Percentiles rank a stretch among this genome's conserved stretches.
phyloP scores from a whole-genome alignment of 2,888 invertebrate species.

The Sisyra terminalis region DNA sequence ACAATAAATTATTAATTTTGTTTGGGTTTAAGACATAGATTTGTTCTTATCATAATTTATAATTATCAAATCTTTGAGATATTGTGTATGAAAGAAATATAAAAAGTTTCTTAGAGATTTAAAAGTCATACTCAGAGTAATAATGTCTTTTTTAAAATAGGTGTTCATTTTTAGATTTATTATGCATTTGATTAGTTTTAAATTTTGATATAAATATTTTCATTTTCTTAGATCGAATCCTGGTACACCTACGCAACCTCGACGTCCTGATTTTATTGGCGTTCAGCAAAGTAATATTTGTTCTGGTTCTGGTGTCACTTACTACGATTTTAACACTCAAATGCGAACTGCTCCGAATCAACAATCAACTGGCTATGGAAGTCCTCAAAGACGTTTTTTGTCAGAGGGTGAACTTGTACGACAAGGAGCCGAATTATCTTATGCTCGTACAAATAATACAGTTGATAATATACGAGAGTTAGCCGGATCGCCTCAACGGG shows the following conservation, averaged over 20 bases:
- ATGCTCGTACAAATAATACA: slow-evolving; percentile 54
- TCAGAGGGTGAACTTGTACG: slow-evolving; percentile 69
- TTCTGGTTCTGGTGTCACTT: slow-evolving; percentile 16
- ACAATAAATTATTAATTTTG: no score
- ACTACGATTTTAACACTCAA: slow-evolving; percentile 24
- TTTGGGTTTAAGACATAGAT: no score
- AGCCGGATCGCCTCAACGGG: slow-evolving; percentile 73
- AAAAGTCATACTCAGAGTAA: no score
- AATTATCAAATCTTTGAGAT: no score
- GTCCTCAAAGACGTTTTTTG: slow-evolving; percentile 62
- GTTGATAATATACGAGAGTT: slow-evolving; percentile 78
- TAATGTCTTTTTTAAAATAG: no score
- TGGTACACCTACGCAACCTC: slow-evolving; percentile 78
- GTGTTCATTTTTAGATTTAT: no score
- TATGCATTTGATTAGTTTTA: neutral
- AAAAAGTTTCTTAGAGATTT: no score
- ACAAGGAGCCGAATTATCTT: slow-evolving; percentile 42
- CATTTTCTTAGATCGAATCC: slow-evolving; percentile 63
- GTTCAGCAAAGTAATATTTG: slow-evolving; percentile 16
- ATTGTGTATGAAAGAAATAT: no score
- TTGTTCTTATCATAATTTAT: no score
- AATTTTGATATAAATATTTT: neutral
- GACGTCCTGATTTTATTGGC: slow-evolving; percentile 80
- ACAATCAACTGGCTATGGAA: slow-evolving; percentile 25
- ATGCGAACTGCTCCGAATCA: slow-evolving; percentile 16